Evolutionary conservation across 2,888 invertebrate species (phyloP).

Genomic region (Pseudococcus viburni): DNA sequence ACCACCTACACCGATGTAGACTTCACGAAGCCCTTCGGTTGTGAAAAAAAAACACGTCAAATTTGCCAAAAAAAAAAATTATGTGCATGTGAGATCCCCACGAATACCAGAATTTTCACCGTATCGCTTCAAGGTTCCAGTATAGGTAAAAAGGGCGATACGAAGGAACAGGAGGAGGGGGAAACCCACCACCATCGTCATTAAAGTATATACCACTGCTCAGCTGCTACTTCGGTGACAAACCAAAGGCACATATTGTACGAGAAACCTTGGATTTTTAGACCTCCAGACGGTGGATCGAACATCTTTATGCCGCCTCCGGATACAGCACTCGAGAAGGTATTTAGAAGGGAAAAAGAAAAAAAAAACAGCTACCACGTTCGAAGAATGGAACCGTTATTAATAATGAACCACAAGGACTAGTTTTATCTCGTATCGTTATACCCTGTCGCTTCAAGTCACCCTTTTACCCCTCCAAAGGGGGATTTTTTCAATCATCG

Average conservation of each 20-base stretch:
- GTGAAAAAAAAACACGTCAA: background rate
- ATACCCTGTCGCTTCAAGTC: background rate
- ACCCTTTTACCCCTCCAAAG: background rate
- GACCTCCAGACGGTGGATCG: slow-evolving; percentile 63
- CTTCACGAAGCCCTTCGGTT: background rate
- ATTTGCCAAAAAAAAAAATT: background rate
- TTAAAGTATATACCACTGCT: background rate
- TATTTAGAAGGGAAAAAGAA: background rate
- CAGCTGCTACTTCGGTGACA: background rate
- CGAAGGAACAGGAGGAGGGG: background rate
- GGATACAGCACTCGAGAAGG: slow-evolving; percentile 30
- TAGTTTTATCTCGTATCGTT: background rate
- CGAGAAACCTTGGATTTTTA: slow-evolving; percentile 61
- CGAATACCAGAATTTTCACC: background rate
- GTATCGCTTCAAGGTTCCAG: background rate
- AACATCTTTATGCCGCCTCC: slow-evolving; percentile 56
- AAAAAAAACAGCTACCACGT: slow-evolving; percentile 19
- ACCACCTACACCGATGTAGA: slow-evolving; percentile 29
- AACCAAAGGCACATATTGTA: slow-evolving; percentile 22
- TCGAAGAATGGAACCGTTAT: slow-evolving; percentile 10
- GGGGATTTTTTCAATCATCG: background rate
- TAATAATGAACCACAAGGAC: slow-evolving; percentile 8
- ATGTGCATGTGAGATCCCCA: background rate
- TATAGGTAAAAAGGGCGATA: background rate
- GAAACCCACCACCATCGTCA: background rate